Evolutionary conservation across 2,888 invertebrate genomes (phyloP).

Genomic region (Ormyrus labotus): DNA sequence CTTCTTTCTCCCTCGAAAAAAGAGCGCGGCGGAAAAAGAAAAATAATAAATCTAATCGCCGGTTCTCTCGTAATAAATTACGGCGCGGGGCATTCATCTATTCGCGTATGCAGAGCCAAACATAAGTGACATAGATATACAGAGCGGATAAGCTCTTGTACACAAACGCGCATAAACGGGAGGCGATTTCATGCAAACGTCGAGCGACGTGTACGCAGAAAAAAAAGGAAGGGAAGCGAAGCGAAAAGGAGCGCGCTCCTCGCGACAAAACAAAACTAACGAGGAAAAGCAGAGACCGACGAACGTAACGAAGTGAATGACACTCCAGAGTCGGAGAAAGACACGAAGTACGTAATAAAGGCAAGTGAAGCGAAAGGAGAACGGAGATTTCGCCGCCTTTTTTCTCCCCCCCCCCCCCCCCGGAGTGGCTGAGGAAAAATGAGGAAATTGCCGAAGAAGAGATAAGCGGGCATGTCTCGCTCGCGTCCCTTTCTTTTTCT

Average conservation of each 20-base stretch:
- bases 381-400: conserved; percentile 12
- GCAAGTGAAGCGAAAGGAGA: conserved; percentile 36
- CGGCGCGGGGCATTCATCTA: conserved; percentile 7
- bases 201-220: background rate
- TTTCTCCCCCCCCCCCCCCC: background rate
- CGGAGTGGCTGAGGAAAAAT: conserved; percentile 21
- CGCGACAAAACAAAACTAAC: background rate
- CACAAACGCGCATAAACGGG: conserved; percentile 8
- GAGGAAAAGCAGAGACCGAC: conserved; percentile 6
- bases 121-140: conserved; percentile 41
- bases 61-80: conserved; percentile 20
- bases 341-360: conserved; percentile 41
- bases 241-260: background rate
- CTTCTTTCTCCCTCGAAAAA: background rate
- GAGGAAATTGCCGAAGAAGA: conserved; percentile 39
- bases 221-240: background rate
- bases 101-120: background rate
- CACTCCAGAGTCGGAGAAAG: conserved; percentile 31
- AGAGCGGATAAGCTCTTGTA: conserved; percentile 25
- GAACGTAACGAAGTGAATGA: conserved; percentile 51
- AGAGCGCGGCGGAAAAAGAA: background rate
- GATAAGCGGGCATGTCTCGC: conserved; percentile 10
- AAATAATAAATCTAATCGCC: conserved; percentile 46
- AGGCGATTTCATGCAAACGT: conserved; percentile 38
- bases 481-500: background rate